Evolutionary conservation across 1,140 invertebrate genomes (phyloP), one percentile per base, ranked within the genome.

Genomic region (Drosophila willistoni): DNA sequence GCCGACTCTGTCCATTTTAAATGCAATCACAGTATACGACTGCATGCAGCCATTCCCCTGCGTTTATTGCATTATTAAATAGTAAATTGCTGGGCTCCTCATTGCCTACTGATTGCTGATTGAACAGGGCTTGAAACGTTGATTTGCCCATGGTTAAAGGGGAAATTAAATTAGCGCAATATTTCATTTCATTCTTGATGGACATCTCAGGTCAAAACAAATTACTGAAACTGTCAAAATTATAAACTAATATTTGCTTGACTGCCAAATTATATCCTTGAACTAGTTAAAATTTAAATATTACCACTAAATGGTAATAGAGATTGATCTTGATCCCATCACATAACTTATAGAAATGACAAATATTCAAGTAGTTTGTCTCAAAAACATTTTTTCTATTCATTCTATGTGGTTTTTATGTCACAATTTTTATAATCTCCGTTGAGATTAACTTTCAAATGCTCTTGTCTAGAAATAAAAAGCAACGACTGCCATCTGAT

Each of bases 1-100:
- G n/a, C 34, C 44, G 64, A 66, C 77, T 59, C 81, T 71, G 81
- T 83, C 81, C 71, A 81, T 81, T 84, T 64, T 54, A 62, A 85
- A 68, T 75, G 68, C 77, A 71, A 56, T 85, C 73, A 54, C 41
- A 59, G 47, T 4, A 14, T 34, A 36, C 3, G 7, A 36, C 9
- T 39, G 56, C 54, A 17, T 47, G 14, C 44, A 47, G 1, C 51
- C 68, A 63, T 36, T 36, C 41, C 55, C n/a, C n/a, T 34, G 17
- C 76, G 13, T 22, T 22, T 42, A 68, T 47, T 70, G 66, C 63
- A 75, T 82, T 75, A 85, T 85, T 81, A 59, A 85, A 66, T 67
- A 77, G 69, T 64, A 81, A 67, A 68, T 76, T 70, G 66, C 76
- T 71, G 74, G 81, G 68, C 68, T 65, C 56, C 77, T 71, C 71